phyloP scores from a whole-genome alignment of 1,140 invertebrate genomes.

The Drosophila nigrodunni region DNA sequence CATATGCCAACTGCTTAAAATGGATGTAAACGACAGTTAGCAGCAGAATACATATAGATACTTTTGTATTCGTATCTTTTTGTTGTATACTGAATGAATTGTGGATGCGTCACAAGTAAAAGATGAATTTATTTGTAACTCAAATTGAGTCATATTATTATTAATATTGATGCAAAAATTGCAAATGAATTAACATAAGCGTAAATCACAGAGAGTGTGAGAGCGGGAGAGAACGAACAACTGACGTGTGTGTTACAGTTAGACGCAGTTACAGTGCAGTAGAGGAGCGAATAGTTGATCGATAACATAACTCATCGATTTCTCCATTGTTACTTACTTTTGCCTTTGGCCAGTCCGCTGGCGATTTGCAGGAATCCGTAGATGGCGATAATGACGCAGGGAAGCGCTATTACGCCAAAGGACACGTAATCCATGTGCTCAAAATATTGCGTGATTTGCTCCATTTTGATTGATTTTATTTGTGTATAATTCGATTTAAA shows the following conservation, averaged over 20 bases:
- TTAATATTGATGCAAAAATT: background rate
- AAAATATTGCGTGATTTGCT: constrained; percentile 71
- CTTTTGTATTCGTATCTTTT: background rate
- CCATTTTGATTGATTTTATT: constrained; percentile 47
- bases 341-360: constrained; percentile 66
- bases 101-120: constrained; percentile 14
- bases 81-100: background rate
- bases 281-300: background rate
- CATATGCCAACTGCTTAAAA: background rate
- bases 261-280: background rate
- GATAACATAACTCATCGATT: constrained; percentile 5
- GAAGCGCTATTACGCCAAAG: constrained; percentile 71
- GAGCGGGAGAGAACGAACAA: background rate
- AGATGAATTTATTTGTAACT: constrained; percentile 1
- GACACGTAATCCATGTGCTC: constrained; percentile 77
- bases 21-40: background rate
- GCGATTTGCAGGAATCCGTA: constrained; percentile 69
- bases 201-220: background rate
- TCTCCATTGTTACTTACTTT: constrained; percentile 57
- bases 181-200: background rate
- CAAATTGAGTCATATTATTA: constrained; percentile 11
- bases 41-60: background rate
- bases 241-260: background rate
- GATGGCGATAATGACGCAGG: constrained; percentile 68
- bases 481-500: background rate